Percentiles rank a stretch among this genome's conserved stretches.
These are phyloP conservation scores for Anguilla obscura DNA, from an alignment of 2,797 vertebrate genomes.

Conservation along the genomic window DNA sequence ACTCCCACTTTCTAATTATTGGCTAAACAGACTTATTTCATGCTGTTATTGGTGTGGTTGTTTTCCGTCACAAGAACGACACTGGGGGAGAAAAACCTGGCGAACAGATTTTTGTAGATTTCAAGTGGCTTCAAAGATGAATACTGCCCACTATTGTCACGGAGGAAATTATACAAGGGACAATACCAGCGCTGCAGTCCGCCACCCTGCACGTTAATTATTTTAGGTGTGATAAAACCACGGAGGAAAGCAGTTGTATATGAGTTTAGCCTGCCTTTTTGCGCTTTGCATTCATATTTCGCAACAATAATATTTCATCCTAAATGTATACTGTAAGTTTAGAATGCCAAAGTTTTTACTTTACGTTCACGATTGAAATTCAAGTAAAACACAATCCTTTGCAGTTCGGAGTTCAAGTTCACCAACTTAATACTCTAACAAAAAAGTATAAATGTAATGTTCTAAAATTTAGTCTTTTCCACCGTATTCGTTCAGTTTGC, in stretches of 20 bases:
- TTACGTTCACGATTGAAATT: background rate
- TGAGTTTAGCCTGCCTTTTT: background rate
- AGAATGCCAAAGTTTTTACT: background rate
- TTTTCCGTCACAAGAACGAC: slow-evolving; percentile 8
- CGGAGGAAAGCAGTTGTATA: background rate
- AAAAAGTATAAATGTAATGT: background rate
- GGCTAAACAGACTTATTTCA: slow-evolving; percentile 6
- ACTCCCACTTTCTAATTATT: slow-evolving; percentile 22
- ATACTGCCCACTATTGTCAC: slow-evolving; percentile 1
- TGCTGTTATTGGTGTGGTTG: slow-evolving; percentile 7
- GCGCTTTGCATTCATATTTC: background rate
- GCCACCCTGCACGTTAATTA: background rate
- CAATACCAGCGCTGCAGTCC: background rate
- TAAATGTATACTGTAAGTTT: background rate
- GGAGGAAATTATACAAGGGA: background rate
- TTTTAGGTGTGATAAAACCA: background rate
- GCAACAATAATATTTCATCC: background rate
- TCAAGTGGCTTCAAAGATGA: background rate
- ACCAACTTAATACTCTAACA: background rate
- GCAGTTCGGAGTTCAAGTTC: background rate
- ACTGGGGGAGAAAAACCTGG: background rate
- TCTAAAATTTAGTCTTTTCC: background rate
- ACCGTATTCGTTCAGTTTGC: background rate
- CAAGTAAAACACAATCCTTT: background rate
- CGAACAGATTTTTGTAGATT: background rate